Percentiles rank a stretch among this genome's conserved stretches.
Conservation (phyloP, 2,113 vertebrate species). For the Percopsis transmontana region DNA sequence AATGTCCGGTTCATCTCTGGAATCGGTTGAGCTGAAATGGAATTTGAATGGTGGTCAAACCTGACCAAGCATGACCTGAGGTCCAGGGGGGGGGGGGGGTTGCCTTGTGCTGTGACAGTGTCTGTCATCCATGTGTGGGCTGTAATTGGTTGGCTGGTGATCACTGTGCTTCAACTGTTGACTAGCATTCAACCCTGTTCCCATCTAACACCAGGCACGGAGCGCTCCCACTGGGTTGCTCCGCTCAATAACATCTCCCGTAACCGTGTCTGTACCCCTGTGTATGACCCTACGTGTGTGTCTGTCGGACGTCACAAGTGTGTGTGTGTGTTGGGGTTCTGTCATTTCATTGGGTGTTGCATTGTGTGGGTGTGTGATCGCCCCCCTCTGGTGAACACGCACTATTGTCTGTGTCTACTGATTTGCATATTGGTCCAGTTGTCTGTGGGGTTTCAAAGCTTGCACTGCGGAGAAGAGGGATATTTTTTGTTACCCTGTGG, state of each 20-base stretch:
- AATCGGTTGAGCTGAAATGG: conserved; percentile 50
- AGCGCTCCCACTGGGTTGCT: conserved; percentile 30
- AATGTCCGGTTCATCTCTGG: conserved; percentile 53
- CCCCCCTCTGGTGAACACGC: conserved; percentile 13
- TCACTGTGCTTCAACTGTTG: conserved; percentile 34
- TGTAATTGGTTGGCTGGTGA: conserved; percentile 36
- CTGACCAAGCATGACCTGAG: conserved; percentile 50
- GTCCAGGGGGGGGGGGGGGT: conserved; percentile 45
- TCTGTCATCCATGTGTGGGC: conserved; percentile 46
- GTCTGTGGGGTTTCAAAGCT: conserved; percentile 8
- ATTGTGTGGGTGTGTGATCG: conserved; percentile 19
- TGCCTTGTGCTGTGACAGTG: conserved; percentile 23
- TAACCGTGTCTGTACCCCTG: conserved; percentile 40
- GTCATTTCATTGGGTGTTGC: conserved; percentile 13
- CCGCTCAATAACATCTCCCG: conserved; percentile 50
- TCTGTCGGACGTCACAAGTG: background rate
- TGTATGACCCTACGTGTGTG: conserved; percentile 15
- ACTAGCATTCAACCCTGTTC: conserved; percentile 46
- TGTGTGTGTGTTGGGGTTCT: conserved; percentile 6
- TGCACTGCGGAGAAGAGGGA: conserved; percentile 13
- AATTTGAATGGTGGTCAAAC: conserved; percentile 38
- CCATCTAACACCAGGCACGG: conserved; percentile 47
- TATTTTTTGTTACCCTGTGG: conserved; percentile 13
- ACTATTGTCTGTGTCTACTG: background rate
- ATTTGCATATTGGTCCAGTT: conserved; percentile 24